phyloP scores from a whole-genome alignment of 2,888 invertebrate genomes.

The Tigriopus californicus region DNA sequence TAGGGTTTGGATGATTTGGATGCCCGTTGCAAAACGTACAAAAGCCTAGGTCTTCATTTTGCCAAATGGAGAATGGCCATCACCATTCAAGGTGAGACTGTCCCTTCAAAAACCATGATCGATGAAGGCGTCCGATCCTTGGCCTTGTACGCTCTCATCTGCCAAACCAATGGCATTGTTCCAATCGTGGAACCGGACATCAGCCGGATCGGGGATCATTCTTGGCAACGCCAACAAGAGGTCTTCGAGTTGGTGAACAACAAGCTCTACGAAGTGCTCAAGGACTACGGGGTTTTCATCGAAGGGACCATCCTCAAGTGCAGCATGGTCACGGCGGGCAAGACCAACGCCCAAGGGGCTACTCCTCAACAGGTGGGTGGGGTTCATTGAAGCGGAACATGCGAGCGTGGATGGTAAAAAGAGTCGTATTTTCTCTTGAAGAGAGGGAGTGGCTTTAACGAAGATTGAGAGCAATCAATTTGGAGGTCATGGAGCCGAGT shows the following conservation, averaged over 20 bases:
- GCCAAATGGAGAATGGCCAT: conserved; percentile 5
- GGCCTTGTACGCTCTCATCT: background rate
- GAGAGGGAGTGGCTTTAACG: too few relatives aligned
- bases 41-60: background rate
- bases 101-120: background rate
- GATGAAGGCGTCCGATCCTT: background rate
- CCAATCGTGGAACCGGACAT: conserved; percentile 3
- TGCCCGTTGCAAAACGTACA: background rate
- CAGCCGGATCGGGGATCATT: background rate
- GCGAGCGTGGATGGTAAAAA: too few relatives aligned
- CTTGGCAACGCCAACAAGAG: background rate
- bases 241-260: background rate
- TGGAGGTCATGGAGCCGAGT: too few relatives aligned
- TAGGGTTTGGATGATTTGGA: too few relatives aligned
- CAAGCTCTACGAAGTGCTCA: background rate
- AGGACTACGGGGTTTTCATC: background rate
- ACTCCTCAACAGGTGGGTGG: too few relatives aligned
- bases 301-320: background rate
- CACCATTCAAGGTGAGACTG: background rate
- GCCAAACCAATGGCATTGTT: conserved; percentile 4
- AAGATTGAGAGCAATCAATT: too few relatives aligned
- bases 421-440: too few relatives aligned
- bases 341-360: background rate
- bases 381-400: too few relatives aligned
- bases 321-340: background rate